These are phyloP conservation scores for Mesitornis unicolor DNA, from an alignment of 2,113 vertebrate species.

Conservation along the genomic window DNA sequence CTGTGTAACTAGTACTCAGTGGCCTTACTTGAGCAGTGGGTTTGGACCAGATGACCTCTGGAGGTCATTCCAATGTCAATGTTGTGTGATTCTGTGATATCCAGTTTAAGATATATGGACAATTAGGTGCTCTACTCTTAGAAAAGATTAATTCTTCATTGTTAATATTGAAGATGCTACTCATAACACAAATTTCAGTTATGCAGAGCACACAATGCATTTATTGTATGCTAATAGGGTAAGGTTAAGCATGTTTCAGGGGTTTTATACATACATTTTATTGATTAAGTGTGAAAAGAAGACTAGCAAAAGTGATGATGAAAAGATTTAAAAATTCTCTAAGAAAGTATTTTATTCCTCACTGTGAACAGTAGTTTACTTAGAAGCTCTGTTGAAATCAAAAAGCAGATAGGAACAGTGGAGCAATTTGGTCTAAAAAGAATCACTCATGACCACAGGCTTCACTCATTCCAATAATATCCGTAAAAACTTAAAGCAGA, in stretches of 20 bases:
- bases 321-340: background rate
- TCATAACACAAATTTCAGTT: background rate
- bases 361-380: background rate
- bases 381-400: background rate
- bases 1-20: background rate
- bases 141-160: background rate
- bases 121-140: background rate
- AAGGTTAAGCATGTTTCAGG: background rate
- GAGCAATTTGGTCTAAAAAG: background rate
- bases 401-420: background rate
- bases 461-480: background rate
- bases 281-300: background rate
- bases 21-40: accelerated
- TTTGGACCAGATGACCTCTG: background rate
- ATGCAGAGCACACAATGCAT: background rate
- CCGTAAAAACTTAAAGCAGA: background rate
- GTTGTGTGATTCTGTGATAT: background rate
- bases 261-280: background rate
- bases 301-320: background rate
- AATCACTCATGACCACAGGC: background rate
- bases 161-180: background rate
- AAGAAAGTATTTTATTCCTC: background rate
- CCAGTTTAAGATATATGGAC: background rate
- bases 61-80: background rate
- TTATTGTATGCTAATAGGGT: background rate